Base-by-base conservation (phyloP, 2,888 invertebrate species). In the Eretmocerus hayati region DNA sequence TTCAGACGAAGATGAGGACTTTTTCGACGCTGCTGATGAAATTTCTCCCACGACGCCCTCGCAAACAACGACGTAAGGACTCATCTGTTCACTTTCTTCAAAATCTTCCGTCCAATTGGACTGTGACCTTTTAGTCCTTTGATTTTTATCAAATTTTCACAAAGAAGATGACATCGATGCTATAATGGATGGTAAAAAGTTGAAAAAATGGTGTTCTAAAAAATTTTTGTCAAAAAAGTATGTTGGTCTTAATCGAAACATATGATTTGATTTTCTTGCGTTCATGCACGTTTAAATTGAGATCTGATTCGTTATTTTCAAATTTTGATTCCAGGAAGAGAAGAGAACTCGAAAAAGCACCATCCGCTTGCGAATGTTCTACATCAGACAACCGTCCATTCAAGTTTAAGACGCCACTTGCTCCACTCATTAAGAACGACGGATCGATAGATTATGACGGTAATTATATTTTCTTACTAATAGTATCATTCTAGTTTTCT, bases 1-100 rank as follows among this genome's bases (percentile, higher is more conserved):
- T 64, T 94, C 94, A 23, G 96, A 97, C 70, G 90, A 89, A 48
- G 91, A 92, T 67, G 95, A 96, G 50, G 91, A 92, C 73, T 92
- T 89, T 74, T 96, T 83, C 71, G 96, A 96, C 75, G 92, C 91
- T 5, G 85, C 89, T 60, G 91, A 90, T 66, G 85, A 74, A 52
- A 69, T 69, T 49, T 62, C 66, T 21, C 62, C 63, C 19, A 66
- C 65, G 18, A 66, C 64, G 0, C 43, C 54, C 4, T 59, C 60
- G 45, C 54, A 54, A 46, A 13, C 54, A 22, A 22, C 42, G n/a
- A 32, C 46, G 53, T 53, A 45, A 53, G 53, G 16, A 39, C 15
- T 16, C 26, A 26, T 26, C 26, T 26, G 26, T 26, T 26, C 11
- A 26, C 11, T 11, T n/a, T n/a, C n/a, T n/a, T n/a, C n/a, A n/a